Evolutionary conservation across 2,888 invertebrate genomes (phyloP), one percentile per base, ranked within the genome.

Genomic region (Gastrophysa polygoni): DNA sequence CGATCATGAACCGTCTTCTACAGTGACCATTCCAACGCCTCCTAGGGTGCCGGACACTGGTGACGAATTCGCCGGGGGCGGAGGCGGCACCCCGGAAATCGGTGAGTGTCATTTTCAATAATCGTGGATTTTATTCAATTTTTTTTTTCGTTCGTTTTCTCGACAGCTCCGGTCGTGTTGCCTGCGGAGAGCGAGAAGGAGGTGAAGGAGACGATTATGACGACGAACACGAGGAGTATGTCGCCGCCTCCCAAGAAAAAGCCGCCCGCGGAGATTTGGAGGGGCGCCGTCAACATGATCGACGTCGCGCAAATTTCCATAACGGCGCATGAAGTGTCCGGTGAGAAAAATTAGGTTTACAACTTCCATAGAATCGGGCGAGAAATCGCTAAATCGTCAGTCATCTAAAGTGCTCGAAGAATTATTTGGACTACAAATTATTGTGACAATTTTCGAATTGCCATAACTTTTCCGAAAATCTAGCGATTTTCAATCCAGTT

Each of bases 231-330:
- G 24, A 59, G 69, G 16, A 71, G 73, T 20, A 67, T 57, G 11
- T 73, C 77, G 0, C 76, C 77, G 5, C 75, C 74, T n/a, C 68
- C 73, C 24, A 69, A 68, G 21, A 68, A 63, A 58, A 73, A 75
- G 29, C 74, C 75, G 50, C 73, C 76, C 2, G 65, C 70, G 20
- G 76, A 77, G 65, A 72, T 82, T 28, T 95, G 94, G 94, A 89
- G 89, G 63, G 96, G 96, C 1, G 89, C 88, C 68, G 89, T 96
- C 6, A 91, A 89, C 74, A 96, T 96, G 94, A 89, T 92, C 5
- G 96, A 96, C 76, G 93, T 96, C 0, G 92, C 95, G 0, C 90
- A 93, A 71, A 95, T 96, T 75, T 89, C 91, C 71, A 91, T 94
- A 7, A 88, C 90, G 10, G 91, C 94, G 3, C 90, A 92, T 76